Evolutionary conservation across 2,797 vertebrate species (phyloP).

Genomic region (Pseudochirops cupreus): DNA sequence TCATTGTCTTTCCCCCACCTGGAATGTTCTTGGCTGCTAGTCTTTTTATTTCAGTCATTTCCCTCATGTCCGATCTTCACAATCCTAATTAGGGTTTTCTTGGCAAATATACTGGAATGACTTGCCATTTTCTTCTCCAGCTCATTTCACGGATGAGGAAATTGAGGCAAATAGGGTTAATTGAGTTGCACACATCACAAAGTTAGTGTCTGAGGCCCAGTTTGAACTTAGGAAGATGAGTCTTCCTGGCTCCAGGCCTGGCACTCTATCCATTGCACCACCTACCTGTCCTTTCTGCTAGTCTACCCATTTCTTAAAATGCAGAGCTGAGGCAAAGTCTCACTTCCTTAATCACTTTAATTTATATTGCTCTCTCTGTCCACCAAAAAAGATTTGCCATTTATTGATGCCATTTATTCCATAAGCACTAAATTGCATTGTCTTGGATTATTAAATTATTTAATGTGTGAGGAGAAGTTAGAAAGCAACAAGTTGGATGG

Average conservation of each 20-base stretch:
- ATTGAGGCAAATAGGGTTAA: neutral
- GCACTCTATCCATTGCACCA: neutral
- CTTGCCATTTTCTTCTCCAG: neutral
- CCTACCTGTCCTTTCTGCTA: neutral
- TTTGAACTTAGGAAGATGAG: neutral
- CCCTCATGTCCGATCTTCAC: neutral
- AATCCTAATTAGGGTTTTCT: neutral
- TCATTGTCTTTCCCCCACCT: neutral
- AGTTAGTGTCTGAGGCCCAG: neutral
- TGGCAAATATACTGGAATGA: neutral
- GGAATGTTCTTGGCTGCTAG: neutral
- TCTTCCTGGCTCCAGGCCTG: neutral
- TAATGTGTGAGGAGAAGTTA: neutral
- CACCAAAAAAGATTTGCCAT: neutral
- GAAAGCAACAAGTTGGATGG: neutral
- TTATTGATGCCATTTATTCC: neutral
- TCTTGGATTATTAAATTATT: neutral
- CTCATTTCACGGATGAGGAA: neutral
- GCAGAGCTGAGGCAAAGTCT: neutral
- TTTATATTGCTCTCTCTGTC: neutral
- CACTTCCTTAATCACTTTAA: neutral
- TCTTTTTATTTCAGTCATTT: neutral
- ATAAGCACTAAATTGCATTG: neutral
- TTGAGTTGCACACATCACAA: neutral
- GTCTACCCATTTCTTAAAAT: neutral